Evolutionary conservation across 2,113 vertebrate genomes (phyloP).

Genomic region (Coptodon bakossiorum): DNA sequence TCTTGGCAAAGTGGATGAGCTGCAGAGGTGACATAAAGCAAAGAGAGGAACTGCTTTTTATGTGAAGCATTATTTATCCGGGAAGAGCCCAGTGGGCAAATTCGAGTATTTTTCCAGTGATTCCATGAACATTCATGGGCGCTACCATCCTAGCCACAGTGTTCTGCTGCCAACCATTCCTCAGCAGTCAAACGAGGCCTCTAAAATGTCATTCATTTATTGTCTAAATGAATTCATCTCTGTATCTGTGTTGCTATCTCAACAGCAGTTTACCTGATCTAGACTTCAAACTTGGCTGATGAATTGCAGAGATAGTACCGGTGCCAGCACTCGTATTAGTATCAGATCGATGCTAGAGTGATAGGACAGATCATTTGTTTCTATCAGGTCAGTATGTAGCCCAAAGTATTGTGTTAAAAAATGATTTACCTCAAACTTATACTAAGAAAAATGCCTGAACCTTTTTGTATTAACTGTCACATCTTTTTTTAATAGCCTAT

Average conservation of each 20-base stretch:
- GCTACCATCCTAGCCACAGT: not conserved
- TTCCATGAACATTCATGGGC: not conserved
- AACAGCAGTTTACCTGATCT: not conserved
- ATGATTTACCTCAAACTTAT: not conserved
- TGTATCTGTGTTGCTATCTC: not conserved
- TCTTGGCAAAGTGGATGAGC: not conserved
- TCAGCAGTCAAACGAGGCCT: not conserved
- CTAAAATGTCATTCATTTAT: not conserved
- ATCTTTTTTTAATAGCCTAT: not conserved
- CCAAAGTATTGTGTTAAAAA: not conserved
- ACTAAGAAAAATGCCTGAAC: not conserved
- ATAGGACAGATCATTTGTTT: not conserved
- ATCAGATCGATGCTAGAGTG: not conserved
- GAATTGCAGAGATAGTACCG: not conserved
- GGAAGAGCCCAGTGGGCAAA: not conserved
- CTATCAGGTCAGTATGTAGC: not conserved
- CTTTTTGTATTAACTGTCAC: rapidly evolving
- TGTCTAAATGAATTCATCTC: not conserved
- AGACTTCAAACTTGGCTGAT: not conserved
- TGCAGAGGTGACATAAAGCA: not conserved
- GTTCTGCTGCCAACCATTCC: not conserved
- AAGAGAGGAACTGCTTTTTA: not conserved
- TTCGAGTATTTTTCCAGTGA: not conserved
- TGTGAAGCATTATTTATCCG: not conserved
- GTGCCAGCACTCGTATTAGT: not conserved